Base-by-base conservation (phyloP, 35 echinoderm and acorn worm species). In the Anneissia japonica region DNA sequence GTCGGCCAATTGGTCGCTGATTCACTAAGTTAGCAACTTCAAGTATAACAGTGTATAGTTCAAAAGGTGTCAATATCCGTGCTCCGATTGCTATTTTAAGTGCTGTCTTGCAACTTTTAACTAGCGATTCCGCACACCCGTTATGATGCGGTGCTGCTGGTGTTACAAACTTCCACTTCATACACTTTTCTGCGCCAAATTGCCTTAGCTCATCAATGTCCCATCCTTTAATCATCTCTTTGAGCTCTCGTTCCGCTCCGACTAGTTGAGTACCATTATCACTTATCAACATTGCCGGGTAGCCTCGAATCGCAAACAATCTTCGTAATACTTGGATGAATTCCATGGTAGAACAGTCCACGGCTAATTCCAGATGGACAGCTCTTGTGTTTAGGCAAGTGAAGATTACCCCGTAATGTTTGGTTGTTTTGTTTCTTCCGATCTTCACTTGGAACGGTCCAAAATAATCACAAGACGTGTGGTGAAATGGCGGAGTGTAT, bases 401-500 rank as follows among this genome's bases (percentile, higher is more conserved):
- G 40, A 43, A 43, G 14, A 14, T 43, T 43, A 43, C 40, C 14
- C 40, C 4, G 14, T 43, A 43, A 14, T 43, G 40, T 14, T 43
- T 43, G 40, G 14, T 77, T 0, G 43, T 85, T 38, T 89, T 93
- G 77, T 89, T 93, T 7, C 87, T 29, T 14, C 84, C 46, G 0
- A 91, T 77, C 19, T 73, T 87, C n/a, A 92, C 90, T 55, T 82
- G 29, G 30, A 79, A 64, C 37, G 91, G 91, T n/a, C 91, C 91
- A 82, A 93, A 93, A 33, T 93, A 85, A 73, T 89, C 91, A 41
- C 89, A 87, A n/a, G n/a, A n/a, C n/a, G n/a, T n/a, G n/a, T n/a
- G n/a, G n/a, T n/a, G n/a, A n/a, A n/a, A n/a, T n/a, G n/a, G n/a
- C n/a, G n/a, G n/a, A n/a, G n/a, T n/a, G n/a, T n/a, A n/a, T n/a